Evolutionary conservation across 2,113 vertebrate species (phyloP), one percentile per base, ranked within the genome.

Genomic region (Sorex araneus): DNA sequence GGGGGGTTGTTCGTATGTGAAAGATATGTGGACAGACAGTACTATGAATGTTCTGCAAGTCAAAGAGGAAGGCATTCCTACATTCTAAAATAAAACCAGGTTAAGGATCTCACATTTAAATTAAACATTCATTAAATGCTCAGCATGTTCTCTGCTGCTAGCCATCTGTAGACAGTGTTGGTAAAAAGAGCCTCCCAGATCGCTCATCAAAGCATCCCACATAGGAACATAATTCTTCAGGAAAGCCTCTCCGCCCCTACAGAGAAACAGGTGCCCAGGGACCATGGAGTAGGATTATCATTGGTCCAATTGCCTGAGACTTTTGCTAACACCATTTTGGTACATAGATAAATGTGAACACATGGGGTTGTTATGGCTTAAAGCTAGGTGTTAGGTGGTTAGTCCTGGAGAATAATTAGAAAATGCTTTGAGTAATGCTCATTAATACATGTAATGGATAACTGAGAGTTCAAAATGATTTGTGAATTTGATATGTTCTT

Each of bases 71-170:
- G 43, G 36, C 3, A 43, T n/a, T 15, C 25, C 8, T 54, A 34
- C 66, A 6, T 40, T 87, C 76, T 87, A 74, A 89, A 69, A 69
- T 94, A 89, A 94, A 94, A 50, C 57, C 45, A 43, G 28, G 40
- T 50, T 80, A 81, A 89, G 54, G 69, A 77, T 86, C 28, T 54
- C 57, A 89, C 47, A 57, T 54, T 89, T 89, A 92, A 84, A 87
- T 82, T n/a, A 87, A 76, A 36, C 78, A 70, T 94, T 84, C 34
- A 90, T 91, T 84, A 93, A 86, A 87, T 89, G 74, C 43, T 81
- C 70, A 85, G 88, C 74, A 36, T 76, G 85, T n/a, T 87, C 76
- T 93, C 87, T 75, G 47, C 78, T 84, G 43, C 74, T 63, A 64
- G n/a, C 84, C 92, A 78, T 81, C 77, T 94, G 83, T 75, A 94